A percentile compares a stretch with the other conserved stretches of the same genome.
Conservation (phyloP, 2,113 vertebrate species). For the Narcine bancroftii region DNA sequence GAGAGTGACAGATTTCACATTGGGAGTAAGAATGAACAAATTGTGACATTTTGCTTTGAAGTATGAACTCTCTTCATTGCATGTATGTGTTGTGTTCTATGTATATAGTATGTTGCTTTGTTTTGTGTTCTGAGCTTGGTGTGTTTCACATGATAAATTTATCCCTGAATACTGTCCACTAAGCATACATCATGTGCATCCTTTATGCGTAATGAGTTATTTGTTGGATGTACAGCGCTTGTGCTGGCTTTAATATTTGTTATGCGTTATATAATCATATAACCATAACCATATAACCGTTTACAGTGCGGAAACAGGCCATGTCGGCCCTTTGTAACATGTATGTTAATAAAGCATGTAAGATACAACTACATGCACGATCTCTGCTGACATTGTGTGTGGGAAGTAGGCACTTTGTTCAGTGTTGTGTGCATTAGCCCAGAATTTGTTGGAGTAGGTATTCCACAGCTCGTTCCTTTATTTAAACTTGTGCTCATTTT, state of each 20-base stretch:
- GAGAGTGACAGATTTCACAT: background rate
- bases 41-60: background rate
- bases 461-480: background rate
- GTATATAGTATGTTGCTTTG: background rate
- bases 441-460: background rate
- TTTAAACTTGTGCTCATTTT: background rate
- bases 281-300: too few relatives aligned
- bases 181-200: background rate
- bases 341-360: background rate
- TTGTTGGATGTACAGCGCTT: background rate
- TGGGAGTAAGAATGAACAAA: background rate
- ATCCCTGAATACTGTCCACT: too few relatives aligned
- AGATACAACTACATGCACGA: background rate
- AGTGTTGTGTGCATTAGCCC: background rate
- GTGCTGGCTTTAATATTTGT: background rate
- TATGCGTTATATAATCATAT: background rate
- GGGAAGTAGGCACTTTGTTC: background rate
- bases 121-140: background rate
- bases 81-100: background rate
- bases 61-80: background rate
- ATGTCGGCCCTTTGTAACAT: too few relatives aligned
- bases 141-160: background rate
- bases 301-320: too few relatives aligned
- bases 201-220: background rate
- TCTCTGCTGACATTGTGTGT: background rate